Conservation (phyloP, 2,888 invertebrate genomes). For the Pristionchus maxplancki region DNA sequence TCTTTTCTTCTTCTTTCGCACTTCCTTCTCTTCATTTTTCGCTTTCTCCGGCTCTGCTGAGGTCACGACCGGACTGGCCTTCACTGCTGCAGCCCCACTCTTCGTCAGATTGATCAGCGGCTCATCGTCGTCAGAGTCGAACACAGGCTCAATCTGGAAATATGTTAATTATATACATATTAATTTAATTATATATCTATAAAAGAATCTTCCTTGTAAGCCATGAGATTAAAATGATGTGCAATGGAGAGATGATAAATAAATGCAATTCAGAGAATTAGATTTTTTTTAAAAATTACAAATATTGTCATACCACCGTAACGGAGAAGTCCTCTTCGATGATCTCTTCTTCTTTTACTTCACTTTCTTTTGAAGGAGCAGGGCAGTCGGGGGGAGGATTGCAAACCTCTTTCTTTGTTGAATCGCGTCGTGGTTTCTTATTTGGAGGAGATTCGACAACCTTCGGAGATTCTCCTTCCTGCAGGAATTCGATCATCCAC, state of each 20-base stretch:
- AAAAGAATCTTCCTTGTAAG: too few relatives aligned
- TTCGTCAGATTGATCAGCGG: not conserved
- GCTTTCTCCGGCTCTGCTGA: not conserved
- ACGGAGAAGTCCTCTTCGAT: constrained; percentile 28
- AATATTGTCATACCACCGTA: not conserved
- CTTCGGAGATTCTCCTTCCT: not conserved
- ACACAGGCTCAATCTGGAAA: not conserved
- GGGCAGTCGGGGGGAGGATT: not conserved
- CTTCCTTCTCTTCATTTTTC: not conserved
- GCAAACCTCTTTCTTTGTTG: constrained; percentile 5
- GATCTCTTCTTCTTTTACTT: not conserved
- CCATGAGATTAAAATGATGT: too few relatives aligned
- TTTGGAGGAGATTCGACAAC: not conserved
- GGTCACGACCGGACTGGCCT: not conserved
- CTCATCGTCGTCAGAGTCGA: constrained; percentile 46
- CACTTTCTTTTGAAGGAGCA: not conserved
- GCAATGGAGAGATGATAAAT: too few relatives aligned
- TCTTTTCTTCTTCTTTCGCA: constrained; percentile 28
- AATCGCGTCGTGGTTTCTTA: constrained; percentile 14
- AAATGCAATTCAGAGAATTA: too few relatives aligned
- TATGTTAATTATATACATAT: too few relatives aligned
- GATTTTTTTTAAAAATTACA: not conserved
- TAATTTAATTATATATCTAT: too few relatives aligned
- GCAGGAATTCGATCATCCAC: not conserved
- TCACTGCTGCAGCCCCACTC: not conserved